These are phyloP conservation scores for Vireo griseus DNA, from an alignment of 2,797 vertebrate genomes.

Conservation along the genomic window DNA sequence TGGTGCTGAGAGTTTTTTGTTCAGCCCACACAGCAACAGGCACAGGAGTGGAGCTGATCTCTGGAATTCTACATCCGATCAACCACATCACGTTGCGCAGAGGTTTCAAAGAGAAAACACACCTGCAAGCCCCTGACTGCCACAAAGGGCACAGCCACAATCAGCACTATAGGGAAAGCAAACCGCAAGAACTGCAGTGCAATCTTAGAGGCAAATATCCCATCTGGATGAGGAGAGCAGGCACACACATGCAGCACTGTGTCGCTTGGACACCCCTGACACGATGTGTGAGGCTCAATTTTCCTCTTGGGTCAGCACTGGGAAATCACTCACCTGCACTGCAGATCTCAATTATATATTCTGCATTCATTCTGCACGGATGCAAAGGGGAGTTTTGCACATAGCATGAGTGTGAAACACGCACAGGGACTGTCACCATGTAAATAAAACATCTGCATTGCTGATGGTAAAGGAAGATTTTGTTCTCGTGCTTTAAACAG, in stretches of 20 bases:
- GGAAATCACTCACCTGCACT: constrained; percentile 51
- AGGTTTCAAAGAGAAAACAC: constrained; percentile 14
- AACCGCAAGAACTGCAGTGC: not conserved
- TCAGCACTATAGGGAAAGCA: not conserved
- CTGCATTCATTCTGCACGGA: constrained; percentile 20
- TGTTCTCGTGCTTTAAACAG: not conserved
- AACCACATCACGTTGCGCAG: not conserved
- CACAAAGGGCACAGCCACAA: not conserved
- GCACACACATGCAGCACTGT: not conserved
- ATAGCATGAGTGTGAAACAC: constrained; percentile 3
- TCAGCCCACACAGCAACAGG: not conserved
- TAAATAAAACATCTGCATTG: constrained; percentile 43
- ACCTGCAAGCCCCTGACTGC: not conserved
- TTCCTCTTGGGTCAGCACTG: constrained; percentile 16
- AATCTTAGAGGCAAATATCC: constrained; percentile 9
- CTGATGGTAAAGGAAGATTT: constrained; percentile 6
- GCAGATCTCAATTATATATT: constrained; percentile 51
- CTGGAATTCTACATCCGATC: not conserved
- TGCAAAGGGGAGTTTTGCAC: not conserved
- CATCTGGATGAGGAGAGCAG: not conserved
- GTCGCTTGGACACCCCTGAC: not conserved
- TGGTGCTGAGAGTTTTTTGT: not conserved
- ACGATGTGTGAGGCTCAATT: not conserved
- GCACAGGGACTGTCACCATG: not conserved
- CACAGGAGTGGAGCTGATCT: not conserved